Conservation (phyloP, 2,888 invertebrate species). For the Lycia hirtaria region DNA sequence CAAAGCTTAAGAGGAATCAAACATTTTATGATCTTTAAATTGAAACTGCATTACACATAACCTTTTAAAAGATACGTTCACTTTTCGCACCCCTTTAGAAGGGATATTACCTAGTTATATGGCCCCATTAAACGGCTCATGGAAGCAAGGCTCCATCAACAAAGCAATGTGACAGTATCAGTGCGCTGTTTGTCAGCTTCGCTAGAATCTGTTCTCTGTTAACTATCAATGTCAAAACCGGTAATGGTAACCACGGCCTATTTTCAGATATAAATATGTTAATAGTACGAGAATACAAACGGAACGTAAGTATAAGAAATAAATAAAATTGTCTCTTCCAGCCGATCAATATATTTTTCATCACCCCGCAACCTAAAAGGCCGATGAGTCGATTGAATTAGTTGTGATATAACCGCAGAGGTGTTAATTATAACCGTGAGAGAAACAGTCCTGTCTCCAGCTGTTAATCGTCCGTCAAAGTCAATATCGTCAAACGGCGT, state of each 20-base stretch:
- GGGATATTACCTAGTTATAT: neutral
- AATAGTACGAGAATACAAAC: neutral
- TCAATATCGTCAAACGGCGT: slow-evolving; percentile 40
- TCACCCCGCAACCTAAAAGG: neutral
- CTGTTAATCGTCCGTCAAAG: slow-evolving; percentile 40
- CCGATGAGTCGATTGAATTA: slow-evolving; percentile 1
- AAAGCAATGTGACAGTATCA: neutral
- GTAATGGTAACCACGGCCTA: slow-evolving; percentile 3
- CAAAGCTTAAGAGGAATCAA: too few relatives aligned
- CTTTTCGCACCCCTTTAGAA: slow-evolving; percentile 1
- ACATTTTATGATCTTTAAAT: too few relatives aligned
- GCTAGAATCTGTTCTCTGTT: neutral
- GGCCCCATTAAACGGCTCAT: slow-evolving; percentile 7
- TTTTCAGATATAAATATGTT: neutral
- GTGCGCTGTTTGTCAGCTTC: neutral
- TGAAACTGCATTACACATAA: too few relatives aligned
- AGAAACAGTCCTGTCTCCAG: slow-evolving; percentile 33
- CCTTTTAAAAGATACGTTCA: neutral
- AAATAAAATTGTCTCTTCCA: neutral
- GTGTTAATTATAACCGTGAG: slow-evolving; percentile 27
- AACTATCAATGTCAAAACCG: slow-evolving; percentile 14
- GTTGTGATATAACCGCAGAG: slow-evolving; percentile 12
- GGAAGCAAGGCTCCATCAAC: neutral
- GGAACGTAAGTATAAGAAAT: too few relatives aligned
- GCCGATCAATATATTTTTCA: neutral